phyloP scores from a whole-genome alignment of 2,113 vertebrate species.

The Gila orcuttii region DNA sequence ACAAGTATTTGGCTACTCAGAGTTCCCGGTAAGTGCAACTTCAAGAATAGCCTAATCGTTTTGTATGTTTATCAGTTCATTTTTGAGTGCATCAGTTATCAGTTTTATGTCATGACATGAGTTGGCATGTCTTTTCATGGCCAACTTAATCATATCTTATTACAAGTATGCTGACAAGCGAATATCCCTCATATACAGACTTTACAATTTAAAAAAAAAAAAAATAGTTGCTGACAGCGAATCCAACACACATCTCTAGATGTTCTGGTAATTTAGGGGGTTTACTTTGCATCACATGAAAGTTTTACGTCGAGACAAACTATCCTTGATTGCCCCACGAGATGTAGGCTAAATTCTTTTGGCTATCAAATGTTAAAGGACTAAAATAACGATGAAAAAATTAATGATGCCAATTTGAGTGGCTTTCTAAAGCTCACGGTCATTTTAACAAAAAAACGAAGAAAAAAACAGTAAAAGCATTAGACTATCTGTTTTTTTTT shows the following conservation, averaged over 20 bases:
- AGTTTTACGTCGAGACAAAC: neutral
- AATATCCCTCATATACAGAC: neutral
- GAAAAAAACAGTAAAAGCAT: neutral
- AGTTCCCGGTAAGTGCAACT: conserved; percentile 19
- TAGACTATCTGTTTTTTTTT: too few species aligned
- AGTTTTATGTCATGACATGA: conserved; percentile 15
- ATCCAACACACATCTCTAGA: neutral
- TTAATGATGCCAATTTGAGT: too few species aligned
- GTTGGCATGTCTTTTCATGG: neutral
- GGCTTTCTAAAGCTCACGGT: neutral
- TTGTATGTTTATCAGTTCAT: neutral
- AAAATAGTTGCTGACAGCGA: neutral
- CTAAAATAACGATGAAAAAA: neutral
- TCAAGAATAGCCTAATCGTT: conserved; percentile 1
- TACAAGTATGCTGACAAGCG: neutral
- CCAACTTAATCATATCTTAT: conserved; percentile 8
- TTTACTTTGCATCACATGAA: neutral
- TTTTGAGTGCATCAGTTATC: conserved; percentile 28
- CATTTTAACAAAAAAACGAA: neutral
- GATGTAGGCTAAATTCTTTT: too few species aligned
- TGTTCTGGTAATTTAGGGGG: neutral
- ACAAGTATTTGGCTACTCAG: conserved; percentile 39
- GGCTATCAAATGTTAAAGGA: neutral
- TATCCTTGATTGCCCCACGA: conserved; percentile 73
- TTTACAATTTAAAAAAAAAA: too few species aligned